A percentile compares a stretch with the other conserved stretches of the same genome.
These are phyloP conservation scores for Austrofundulus limnaeus DNA, from an alignment of 2,113 vertebrate genomes.

Conservation along the genomic window DNA sequence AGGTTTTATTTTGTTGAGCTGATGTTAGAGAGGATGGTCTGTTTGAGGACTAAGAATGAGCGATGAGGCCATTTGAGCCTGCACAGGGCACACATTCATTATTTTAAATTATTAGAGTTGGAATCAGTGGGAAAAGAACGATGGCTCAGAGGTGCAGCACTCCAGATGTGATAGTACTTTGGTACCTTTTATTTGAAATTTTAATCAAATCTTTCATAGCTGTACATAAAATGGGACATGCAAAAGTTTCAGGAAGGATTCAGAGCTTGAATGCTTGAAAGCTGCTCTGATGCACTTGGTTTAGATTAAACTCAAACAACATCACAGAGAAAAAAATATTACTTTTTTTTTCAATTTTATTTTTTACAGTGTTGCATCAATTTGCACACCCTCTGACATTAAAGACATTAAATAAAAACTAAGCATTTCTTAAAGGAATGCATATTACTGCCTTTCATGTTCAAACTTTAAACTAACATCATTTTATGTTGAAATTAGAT, in stretches of 20 bases:
- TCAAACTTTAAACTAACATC: too few relatives aligned
- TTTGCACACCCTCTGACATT: too few relatives aligned
- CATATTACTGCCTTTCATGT: too few relatives aligned
- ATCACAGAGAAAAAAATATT: too few relatives aligned
- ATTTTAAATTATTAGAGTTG: conserved; percentile 56
- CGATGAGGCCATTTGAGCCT: conserved; percentile 51
- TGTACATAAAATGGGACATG: neutral
- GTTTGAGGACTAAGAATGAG: conserved; percentile 42
- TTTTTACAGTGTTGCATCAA: too few relatives aligned
- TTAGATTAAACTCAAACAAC: too few relatives aligned
- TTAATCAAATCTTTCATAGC: conserved; percentile 10
- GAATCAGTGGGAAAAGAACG: conserved; percentile 55
- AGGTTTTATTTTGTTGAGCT: conserved; percentile 40
- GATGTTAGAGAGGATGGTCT: conserved; percentile 48
- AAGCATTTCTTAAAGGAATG: too few relatives aligned
- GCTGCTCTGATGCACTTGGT: too few relatives aligned
- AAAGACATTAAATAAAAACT: too few relatives aligned
- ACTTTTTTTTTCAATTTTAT: too few relatives aligned
- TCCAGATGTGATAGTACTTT: conserved; percentile 2
- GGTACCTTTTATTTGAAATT: conserved; percentile 12
- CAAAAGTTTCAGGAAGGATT: neutral
- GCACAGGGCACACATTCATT: conserved; percentile 50
- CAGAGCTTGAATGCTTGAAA: neutral
- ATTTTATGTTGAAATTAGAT: too few relatives aligned
- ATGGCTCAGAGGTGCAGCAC: conserved; percentile 21